Percentiles rank a stretch among this genome's conserved stretches.
phyloP scores from a whole-genome alignment of 2,888 invertebrate species.

The Tanypteryx hageni region DNA sequence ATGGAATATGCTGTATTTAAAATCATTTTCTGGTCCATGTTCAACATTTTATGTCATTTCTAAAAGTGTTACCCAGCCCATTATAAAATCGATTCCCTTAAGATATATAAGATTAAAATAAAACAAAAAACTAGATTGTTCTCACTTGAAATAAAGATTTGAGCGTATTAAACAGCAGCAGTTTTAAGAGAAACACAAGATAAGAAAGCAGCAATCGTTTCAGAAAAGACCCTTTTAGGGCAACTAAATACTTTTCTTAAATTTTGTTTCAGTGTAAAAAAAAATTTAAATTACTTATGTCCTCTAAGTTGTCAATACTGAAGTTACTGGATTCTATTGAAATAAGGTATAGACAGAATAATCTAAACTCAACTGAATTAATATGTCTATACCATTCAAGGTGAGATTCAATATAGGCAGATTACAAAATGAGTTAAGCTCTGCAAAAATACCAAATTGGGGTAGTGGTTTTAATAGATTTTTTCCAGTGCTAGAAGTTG shows the following conservation, averaged over 20 bases:
- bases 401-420: not conserved
- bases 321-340: conserved; percentile 52
- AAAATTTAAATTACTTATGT: conserved; percentile 64
- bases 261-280: conserved; percentile 63
- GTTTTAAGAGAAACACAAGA: conserved; percentile 67
- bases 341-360: conserved; percentile 53
- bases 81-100: conserved; percentile 1
- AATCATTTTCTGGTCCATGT: conserved; percentile 56
- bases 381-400: conserved; percentile 41
- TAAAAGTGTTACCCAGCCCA: not conserved
- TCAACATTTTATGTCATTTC: not conserved
- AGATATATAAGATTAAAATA: conserved; percentile 35
- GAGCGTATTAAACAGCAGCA: conserved; percentile 66
- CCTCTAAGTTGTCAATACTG: conserved; percentile 68
- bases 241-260: conserved; percentile 75
- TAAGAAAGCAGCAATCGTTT: conserved; percentile 78
- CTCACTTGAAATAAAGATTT: conserved; percentile 52
- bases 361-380: not conserved
- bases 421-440: not conserved
- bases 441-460: conserved; percentile 54
- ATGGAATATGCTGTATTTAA: conserved; percentile 40
- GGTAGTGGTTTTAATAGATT: conserved; percentile 31
- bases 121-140: conserved; percentile 32
- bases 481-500: conserved; percentile 61
- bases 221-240: conserved; percentile 84